Conservation (phyloP, 2,113 vertebrate species). For the Tautogolabrus adspersus region DNA sequence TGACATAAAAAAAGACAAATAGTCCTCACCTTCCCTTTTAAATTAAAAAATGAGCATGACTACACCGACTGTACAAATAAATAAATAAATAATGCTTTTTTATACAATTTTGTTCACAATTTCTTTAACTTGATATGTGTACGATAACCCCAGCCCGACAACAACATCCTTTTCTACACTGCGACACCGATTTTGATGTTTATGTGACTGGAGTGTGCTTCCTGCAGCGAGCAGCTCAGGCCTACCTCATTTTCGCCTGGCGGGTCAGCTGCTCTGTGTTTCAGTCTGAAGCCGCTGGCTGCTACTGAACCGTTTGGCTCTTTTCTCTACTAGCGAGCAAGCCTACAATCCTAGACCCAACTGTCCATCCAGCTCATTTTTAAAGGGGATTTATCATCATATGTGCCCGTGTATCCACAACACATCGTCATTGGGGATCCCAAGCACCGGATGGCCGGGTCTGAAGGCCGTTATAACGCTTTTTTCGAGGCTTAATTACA, state of each 20-base stretch:
- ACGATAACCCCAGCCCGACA: slow-evolving; percentile 7
- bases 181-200: slow-evolving; percentile 75
- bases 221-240: slow-evolving; percentile 82
- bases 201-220: slow-evolving; percentile 72
- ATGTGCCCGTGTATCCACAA: slow-evolving; percentile 61
- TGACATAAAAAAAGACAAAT: not conserved
- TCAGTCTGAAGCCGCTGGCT: slow-evolving; percentile 94
- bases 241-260: slow-evolving; percentile 91
- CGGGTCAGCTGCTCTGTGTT: slow-evolving; percentile 89
- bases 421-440: slow-evolving; percentile 79
- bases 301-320: slow-evolving; percentile 93
- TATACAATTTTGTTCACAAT: not conserved
- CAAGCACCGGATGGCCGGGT: slow-evolving; percentile 64
- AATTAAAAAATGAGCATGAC: not conserved
- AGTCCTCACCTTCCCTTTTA: not conserved
- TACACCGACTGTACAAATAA: not conserved
- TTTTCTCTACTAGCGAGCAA: slow-evolving; percentile 91
- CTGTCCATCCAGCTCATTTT: slow-evolving; percentile 83
- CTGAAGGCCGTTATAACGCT: slow-evolving; percentile 77
- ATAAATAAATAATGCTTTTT: no score
- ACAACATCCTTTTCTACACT: slow-evolving; percentile 55
- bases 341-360: slow-evolving; percentile 88
- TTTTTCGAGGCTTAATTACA: slow-evolving; percentile 72
- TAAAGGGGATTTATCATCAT: slow-evolving; percentile 65
- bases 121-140: not conserved